Conservation (phyloP, 1,140 invertebrate species). For the Brachionus angularis region DNA sequence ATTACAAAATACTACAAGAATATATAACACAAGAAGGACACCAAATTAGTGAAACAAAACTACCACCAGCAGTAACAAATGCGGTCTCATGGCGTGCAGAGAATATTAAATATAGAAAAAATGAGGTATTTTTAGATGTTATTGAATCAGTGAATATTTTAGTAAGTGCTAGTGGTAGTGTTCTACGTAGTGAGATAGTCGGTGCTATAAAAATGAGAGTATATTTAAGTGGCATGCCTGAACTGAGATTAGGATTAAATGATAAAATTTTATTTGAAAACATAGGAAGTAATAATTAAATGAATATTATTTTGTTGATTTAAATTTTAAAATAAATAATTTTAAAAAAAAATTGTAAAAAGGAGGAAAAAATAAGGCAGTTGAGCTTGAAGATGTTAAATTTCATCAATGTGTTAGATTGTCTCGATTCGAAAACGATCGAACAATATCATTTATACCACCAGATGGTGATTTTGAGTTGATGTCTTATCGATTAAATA, state of each 20-base stretch:
- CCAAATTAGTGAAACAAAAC: conserved; percentile 91
- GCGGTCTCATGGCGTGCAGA: conserved; percentile 98
- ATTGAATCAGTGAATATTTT: conserved; percentile 97
- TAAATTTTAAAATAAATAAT: no score
- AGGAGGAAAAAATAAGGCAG: conserved; percentile 91
- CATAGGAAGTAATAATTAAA: conserved; percentile 69
- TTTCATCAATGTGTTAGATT: conserved; percentile 98
- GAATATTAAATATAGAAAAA: conserved; percentile 97
- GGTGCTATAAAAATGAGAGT: conserved; percentile 99
- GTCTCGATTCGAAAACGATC: conserved; percentile 94
- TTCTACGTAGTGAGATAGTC: conserved; percentile 93
- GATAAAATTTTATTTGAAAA: conserved; percentile 98
- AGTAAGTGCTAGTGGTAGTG: conserved; percentile 92
- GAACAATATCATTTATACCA: conserved; percentile 97
- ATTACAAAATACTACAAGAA: conserved; percentile 97
- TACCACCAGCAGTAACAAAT: conserved; percentile 98
- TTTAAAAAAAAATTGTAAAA: conserved; percentile 45
- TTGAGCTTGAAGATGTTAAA: conserved; percentile 98
- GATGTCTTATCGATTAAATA: conserved; percentile 98
- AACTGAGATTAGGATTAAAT: conserved; percentile 92
- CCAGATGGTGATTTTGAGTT: conserved; percentile 99
- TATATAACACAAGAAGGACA: conserved; percentile 95
- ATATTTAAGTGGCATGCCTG: conserved; percentile 98
- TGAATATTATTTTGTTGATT: conserved; percentile 5
- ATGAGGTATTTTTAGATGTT: conserved; percentile 99